phyloP scores from a whole-genome alignment of 2,113 vertebrate species.

The Fregata magnificens region DNA sequence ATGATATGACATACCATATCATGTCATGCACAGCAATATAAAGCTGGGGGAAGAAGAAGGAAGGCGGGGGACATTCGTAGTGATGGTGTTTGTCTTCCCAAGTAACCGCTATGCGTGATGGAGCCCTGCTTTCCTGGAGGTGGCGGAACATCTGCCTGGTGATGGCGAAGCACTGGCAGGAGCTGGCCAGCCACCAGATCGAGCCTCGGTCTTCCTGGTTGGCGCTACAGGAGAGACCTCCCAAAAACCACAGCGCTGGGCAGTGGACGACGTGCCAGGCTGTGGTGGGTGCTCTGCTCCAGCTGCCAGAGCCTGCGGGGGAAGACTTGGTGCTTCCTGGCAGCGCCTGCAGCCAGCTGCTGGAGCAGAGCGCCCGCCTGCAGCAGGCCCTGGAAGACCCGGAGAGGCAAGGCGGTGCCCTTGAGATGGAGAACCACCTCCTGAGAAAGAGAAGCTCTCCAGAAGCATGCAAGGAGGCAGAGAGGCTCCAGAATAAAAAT shows the following conservation, averaged over 20 bases:
- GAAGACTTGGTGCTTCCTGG: neutral
- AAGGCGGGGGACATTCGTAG: no score
- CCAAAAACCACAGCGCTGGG: neutral
- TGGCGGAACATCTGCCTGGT: no score
- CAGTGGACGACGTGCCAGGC: neutral
- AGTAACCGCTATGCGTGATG: no score
- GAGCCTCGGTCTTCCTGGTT: no score
- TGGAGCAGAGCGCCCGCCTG: fast-evolving
- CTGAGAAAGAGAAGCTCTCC: neutral
- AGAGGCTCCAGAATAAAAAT: conserved; percentile 49
- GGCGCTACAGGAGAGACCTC: neutral
- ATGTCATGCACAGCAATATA: no score
- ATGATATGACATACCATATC: no score
- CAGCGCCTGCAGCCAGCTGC: neutral
- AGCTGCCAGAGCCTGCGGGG: neutral
- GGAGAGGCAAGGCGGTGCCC: neutral
- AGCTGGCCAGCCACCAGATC: no score
- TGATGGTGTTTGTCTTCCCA: no score
- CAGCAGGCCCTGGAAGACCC: neutral
- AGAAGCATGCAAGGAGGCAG: neutral
- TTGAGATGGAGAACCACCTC: neutral
- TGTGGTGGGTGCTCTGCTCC: neutral
- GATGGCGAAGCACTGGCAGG: no score
- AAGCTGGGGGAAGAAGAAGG: no score
- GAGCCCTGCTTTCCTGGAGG: no score